These are phyloP conservation scores for Lates japonicus DNA, from an alignment of 2,797 vertebrate species.

Conservation along the genomic window DNA sequence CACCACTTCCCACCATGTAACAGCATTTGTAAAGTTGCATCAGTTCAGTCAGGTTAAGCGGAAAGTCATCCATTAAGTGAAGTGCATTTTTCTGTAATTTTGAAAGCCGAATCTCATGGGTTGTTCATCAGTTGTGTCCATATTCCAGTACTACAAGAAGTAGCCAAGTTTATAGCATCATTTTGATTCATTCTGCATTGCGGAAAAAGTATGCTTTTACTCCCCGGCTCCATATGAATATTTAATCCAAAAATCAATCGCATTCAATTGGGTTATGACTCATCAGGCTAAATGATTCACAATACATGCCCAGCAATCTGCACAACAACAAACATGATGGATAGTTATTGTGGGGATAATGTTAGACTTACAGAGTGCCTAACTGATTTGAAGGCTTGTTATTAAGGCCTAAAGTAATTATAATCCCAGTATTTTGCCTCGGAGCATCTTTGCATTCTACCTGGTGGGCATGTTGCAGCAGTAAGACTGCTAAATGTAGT, in stretches of 20 bases:
- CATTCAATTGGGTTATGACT: conserved; percentile 78
- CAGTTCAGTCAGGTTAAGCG: neutral
- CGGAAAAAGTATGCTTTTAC: conserved; percentile 29
- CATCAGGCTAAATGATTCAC: conserved; percentile 71
- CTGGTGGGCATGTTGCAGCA: conserved; percentile 16
- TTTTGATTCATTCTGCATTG: conserved; percentile 57
- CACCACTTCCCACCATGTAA: conserved; percentile 37
- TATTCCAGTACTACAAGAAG: conserved; percentile 39
- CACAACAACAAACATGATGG: conserved; percentile 69
- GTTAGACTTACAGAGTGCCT: conserved; percentile 66
- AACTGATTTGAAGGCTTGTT: conserved; percentile 76
- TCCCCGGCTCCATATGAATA: conserved; percentile 59
- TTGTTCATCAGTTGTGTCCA: conserved; percentile 20
- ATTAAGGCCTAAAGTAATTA: conserved; percentile 76
- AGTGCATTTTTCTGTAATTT: conserved; percentile 22
- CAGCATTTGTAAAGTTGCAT: conserved; percentile 33
- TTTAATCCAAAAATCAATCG: conserved; percentile 80
- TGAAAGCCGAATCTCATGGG: neutral
- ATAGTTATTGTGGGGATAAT: conserved; percentile 68
- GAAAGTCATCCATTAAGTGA: neutral
- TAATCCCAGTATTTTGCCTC: conserved; percentile 42
- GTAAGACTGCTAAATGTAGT: conserved; percentile 50
- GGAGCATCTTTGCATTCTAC: conserved; percentile 47
- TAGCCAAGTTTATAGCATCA: conserved; percentile 54
- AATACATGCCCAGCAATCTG: conserved; percentile 61